phyloP scores from a whole-genome alignment of 2,113 vertebrate genomes.

The Dromiciops gliroides region DNA sequence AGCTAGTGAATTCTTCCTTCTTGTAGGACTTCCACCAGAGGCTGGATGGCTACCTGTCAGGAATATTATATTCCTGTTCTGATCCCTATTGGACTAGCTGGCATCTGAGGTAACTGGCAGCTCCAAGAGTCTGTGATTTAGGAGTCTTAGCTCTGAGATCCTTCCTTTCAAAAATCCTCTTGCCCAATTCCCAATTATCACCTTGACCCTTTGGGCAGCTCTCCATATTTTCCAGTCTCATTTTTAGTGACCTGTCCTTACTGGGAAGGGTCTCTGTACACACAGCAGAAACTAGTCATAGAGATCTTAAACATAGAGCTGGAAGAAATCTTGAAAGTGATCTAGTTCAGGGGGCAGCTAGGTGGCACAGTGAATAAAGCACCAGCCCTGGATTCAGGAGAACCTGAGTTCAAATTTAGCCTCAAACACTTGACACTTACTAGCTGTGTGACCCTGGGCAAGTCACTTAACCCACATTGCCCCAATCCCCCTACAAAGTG shows the following conservation, averaged over 20 bases:
- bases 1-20: background rate
- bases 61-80: background rate
- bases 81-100: background rate
- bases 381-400: too few species aligned
- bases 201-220: background rate
- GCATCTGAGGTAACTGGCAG: background rate
- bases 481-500: too few species aligned
- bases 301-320: background rate
- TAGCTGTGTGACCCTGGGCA: too few species aligned
- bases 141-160: background rate
- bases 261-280: background rate
- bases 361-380: too few species aligned
- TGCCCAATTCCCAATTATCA: background rate
- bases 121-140: background rate
- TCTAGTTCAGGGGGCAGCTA: too few species aligned
- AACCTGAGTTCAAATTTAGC: too few species aligned
- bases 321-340: background rate
- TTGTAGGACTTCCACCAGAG: background rate
- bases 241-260: background rate
- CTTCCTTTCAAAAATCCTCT: background rate
- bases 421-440: too few species aligned
- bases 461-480: too few species aligned
- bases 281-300: background rate
- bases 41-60: background rate
- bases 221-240: background rate